phyloP scores from a whole-genome alignment of 2,888 invertebrate genomes.

The Acleris literana region DNA sequence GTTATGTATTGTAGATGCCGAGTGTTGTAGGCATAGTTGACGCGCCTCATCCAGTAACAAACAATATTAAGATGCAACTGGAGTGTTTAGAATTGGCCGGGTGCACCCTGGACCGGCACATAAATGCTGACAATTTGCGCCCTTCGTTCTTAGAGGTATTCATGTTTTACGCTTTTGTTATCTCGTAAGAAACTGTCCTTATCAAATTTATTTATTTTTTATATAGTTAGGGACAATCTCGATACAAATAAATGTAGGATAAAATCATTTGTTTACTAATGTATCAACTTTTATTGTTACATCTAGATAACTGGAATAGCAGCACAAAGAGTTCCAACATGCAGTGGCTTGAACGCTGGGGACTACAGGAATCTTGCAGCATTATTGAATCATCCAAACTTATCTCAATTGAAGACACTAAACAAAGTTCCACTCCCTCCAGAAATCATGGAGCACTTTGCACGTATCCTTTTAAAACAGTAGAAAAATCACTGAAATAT shows the following conservation, averaged over 20 bases:
- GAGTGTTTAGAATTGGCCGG: constrained; percentile 91
- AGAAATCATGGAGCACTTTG: constrained; percentile 97
- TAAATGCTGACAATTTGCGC: constrained; percentile 87
- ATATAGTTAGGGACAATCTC: too few species aligned
- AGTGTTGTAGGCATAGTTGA: constrained; percentile 66
- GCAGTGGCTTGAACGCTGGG: constrained; percentile 94
- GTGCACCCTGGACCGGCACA: constrained; percentile 90
- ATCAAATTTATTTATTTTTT: too few species aligned
- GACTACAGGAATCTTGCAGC: constrained; percentile 94
- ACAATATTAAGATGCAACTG: constrained; percentile 77
- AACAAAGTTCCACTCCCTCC: constrained; percentile 95
- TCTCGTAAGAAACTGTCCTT: neutral
- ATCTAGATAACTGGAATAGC: constrained; percentile 85
- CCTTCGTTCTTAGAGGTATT: constrained; percentile 86
- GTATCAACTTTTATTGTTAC: neutral
- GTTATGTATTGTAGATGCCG: constrained; percentile 69
- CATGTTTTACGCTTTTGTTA: constrained; percentile 2
- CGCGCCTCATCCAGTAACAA: constrained; percentile 52
- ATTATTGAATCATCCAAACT: constrained; percentile 86
- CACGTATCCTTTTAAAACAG: constrained; percentile 89
- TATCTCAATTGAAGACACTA: constrained; percentile 90
- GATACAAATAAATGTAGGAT: too few species aligned
- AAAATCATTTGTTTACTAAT: neutral
- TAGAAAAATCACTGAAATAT: neutral
- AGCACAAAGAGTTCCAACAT: constrained; percentile 88